A percentile compares a stretch with the other conserved stretches of the same genome.
Evolutionary conservation across 2,797 vertebrate species (phyloP).

Genomic region (Malacoctenus gilli): DNA sequence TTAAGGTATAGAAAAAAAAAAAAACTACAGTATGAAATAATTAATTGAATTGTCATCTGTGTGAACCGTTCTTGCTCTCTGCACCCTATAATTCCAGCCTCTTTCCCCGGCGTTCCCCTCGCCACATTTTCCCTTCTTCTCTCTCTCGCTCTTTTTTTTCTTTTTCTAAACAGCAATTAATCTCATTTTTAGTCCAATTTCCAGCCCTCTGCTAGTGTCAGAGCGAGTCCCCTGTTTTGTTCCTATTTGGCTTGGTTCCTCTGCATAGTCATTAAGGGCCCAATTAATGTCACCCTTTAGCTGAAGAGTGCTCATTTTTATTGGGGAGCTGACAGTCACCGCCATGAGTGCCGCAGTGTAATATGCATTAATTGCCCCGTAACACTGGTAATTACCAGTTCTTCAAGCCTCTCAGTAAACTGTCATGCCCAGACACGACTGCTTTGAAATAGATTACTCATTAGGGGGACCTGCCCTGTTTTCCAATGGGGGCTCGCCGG

Average conservation of each 20-base stretch:
- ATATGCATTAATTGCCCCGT: conserved; percentile 99
- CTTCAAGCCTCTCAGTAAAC: conserved; percentile 99
- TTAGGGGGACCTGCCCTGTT: conserved; percentile 99
- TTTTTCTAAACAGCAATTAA: conserved; percentile 99
- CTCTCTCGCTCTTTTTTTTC: conserved; percentile 95
- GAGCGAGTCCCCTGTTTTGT: conserved; percentile 99
- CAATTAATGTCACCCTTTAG: conserved; percentile 99
- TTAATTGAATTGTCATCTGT: conserved; percentile 96
- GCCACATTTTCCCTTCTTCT: conserved; percentile 91
- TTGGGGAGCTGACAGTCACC: conserved; percentile 99
- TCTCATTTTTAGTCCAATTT: conserved; percentile 99
- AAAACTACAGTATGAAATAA: conserved; percentile 78
- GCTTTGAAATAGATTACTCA: conserved; percentile 99
- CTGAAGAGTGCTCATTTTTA: conserved; percentile 99
- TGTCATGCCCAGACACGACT: conserved; percentile 99
- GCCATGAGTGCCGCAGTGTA: conserved; percentile 99
- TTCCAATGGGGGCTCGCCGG: conserved; percentile 93
- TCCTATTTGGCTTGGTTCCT: conserved; percentile 99
- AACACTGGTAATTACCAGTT: conserved; percentile 99
- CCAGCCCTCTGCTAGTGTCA: conserved; percentile 98
- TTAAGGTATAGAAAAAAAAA: conserved; percentile 87
- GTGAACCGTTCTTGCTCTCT: conserved; percentile 93
- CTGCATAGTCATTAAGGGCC: conserved; percentile 99
- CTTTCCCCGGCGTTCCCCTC: conserved; percentile 93
- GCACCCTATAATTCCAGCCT: conserved; percentile 99